Evolutionary conservation across 2,113 vertebrate genomes (phyloP).

Genomic region (Bos javanicus): DNA sequence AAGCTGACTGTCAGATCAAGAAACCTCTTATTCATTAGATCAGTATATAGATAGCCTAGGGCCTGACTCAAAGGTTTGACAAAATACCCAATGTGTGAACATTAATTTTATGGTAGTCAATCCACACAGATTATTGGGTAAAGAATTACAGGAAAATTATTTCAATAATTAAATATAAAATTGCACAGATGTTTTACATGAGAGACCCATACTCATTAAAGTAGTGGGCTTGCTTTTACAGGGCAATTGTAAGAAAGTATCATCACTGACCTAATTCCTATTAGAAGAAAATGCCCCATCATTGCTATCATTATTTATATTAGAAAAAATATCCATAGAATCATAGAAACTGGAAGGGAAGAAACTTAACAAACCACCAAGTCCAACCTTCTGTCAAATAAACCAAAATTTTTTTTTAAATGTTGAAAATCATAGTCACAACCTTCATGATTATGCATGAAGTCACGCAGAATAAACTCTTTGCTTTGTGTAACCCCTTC

Average conservation of each 20-base stretch:
- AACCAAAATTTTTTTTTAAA: background rate
- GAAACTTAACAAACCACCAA: background rate
- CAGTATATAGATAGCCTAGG: background rate
- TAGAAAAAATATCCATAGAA: background rate
- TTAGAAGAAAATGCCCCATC: background rate
- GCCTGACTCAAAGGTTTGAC: constrained; percentile 11
- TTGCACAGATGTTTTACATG: background rate
- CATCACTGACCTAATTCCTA: background rate
- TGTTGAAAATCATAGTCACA: background rate
- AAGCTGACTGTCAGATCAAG: background rate
- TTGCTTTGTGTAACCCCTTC: background rate
- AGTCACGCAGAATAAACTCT: background rate
- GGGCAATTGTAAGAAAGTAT: background rate
- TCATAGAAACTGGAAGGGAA: background rate
- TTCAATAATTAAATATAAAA: constrained; percentile 29
- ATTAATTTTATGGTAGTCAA: constrained; percentile 37
- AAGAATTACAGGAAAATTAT: constrained; percentile 9
- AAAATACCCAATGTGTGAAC: constrained; percentile 28
- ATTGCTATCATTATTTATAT: background rate
- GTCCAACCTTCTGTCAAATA: background rate
- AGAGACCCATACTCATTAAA: background rate
- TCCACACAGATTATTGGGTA: background rate
- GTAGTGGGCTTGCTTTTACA: background rate
- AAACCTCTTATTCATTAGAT: constrained; percentile 30
- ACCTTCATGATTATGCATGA: background rate